Evolutionary conservation across 1,140 invertebrate species (phyloP).

Genomic region (Formica exsecta): DNA sequence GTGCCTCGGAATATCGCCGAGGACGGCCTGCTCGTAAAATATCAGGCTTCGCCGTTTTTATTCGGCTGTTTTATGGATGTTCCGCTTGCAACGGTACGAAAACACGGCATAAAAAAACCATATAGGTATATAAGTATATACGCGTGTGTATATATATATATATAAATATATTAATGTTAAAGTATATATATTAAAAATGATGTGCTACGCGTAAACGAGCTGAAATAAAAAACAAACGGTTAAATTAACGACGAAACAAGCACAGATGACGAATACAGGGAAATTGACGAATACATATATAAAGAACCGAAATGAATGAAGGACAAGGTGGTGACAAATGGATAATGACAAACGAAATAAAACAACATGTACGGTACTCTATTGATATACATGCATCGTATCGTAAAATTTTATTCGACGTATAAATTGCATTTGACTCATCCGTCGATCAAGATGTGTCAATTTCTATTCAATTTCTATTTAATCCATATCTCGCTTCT

Average conservation of each 20-base stretch:
- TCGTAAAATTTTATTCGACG: constrained; percentile 41
- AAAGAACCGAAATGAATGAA: neutral
- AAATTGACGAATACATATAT: constrained; percentile 8
- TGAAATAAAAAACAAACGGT: constrained; percentile 52
- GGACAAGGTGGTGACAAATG: neutral
- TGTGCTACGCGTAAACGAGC: constrained; percentile 39
- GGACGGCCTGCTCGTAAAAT: constrained; percentile 30
- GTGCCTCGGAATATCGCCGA: constrained; percentile 38
- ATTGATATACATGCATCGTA: constrained; percentile 64
- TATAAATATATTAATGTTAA: constrained; percentile 6
- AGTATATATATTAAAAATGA: constrained; percentile 41
- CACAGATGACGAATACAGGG: constrained; percentile 12
- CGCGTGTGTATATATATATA: no score
- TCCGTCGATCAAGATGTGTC: neutral
- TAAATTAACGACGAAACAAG: constrained; percentile 50
- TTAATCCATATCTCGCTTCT: neutral
- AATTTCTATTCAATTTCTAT: constrained; percentile 1
- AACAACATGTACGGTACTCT: constrained; percentile 78
- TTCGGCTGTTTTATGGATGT: constrained; percentile 50
- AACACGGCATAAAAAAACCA: constrained; percentile 18
- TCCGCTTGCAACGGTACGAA: constrained; percentile 57
- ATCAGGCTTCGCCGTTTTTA: constrained; percentile 21
- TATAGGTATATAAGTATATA: neutral
- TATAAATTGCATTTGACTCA: neutral
- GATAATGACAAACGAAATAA: constrained; percentile 68